Conservation (phyloP, 2,797 vertebrate species). For the Rhodeus uyekii region DNA sequence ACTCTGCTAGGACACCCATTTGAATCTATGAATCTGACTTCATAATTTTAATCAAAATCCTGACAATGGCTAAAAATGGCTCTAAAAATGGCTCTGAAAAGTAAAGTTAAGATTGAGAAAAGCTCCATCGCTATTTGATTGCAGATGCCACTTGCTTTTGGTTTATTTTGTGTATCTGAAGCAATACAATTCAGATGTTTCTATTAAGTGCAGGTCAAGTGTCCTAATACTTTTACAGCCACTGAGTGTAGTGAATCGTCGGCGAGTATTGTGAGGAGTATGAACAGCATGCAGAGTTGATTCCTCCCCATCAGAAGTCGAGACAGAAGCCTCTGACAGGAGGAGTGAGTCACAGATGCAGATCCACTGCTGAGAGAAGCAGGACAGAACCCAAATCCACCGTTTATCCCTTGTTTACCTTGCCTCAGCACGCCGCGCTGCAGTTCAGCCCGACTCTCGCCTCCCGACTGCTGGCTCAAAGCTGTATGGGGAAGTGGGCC, state of each 20-base stretch:
- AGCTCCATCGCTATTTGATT: neutral
- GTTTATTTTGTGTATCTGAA: neutral
- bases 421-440: constrained; percentile 60
- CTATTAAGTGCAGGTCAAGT: neutral
- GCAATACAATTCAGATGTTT: neutral
- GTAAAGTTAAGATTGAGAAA: neutral
- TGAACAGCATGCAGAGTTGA: constrained; percentile 26
- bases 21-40: neutral
- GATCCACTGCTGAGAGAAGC: constrained; percentile 50
- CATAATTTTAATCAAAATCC: neutral
- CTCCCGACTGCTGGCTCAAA: constrained; percentile 66
- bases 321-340: constrained; percentile 59
- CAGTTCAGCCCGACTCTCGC: constrained; percentile 65
- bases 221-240: neutral
- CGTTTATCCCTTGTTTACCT: constrained; percentile 76
- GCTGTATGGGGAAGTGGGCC: constrained; percentile 52
- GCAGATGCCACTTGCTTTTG: neutral
- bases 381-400: constrained; percentile 66
- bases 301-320: constrained; percentile 35
- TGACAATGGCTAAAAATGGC: no score
- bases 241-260: constrained; percentile 3
- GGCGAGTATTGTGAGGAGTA: neutral
- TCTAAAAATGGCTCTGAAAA: neutral
- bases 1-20: neutral
- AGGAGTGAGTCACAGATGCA: constrained; percentile 57